phyloP scores from a whole-genome alignment of 2,888 invertebrate species.

The Tinea semifulvella region DNA sequence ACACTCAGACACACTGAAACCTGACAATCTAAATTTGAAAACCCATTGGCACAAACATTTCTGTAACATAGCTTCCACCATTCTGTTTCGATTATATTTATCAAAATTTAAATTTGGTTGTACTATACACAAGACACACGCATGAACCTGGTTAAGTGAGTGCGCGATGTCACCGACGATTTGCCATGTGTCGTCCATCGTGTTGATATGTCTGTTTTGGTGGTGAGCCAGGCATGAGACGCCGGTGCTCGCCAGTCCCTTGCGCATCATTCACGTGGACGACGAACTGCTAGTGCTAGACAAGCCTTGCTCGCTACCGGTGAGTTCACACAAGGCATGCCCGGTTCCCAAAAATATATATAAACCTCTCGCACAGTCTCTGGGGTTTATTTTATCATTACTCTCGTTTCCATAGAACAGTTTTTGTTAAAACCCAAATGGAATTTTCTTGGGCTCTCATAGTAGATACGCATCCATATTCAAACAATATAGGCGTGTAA shows the following conservation, averaged over 20 bases:
- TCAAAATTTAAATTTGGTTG: not conserved
- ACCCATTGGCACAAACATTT: not conserved
- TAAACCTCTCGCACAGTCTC: not conserved
- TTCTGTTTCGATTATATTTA: not conserved
- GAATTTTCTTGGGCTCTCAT: not conserved
- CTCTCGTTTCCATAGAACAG: not conserved
- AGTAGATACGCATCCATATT: conserved; percentile 1
- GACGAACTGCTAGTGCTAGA: conserved; percentile 88
- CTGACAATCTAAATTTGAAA: not conserved
- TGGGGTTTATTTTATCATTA: no score
- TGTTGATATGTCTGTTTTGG: conserved; percentile 26
- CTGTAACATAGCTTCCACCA: conserved; percentile 7
- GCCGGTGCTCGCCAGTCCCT: conserved; percentile 81
- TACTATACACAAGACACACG: conserved; percentile 1
- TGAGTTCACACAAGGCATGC: conserved; percentile 60
- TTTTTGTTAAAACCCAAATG: not conserved
- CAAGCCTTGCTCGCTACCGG: conserved; percentile 90
- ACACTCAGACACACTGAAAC: not conserved
- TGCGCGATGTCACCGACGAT: conserved; percentile 11
- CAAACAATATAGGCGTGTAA: conserved; percentile 1
- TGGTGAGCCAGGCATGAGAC: conserved; percentile 83
- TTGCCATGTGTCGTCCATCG: conserved; percentile 6
- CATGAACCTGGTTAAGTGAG: not conserved
- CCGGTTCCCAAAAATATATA: not conserved
- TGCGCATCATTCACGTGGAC: conserved; percentile 84